These are phyloP conservation scores for Brachionus asplanchnoidis DNA, from an alignment of 1,140 invertebrate species.

Conservation along the genomic window DNA sequence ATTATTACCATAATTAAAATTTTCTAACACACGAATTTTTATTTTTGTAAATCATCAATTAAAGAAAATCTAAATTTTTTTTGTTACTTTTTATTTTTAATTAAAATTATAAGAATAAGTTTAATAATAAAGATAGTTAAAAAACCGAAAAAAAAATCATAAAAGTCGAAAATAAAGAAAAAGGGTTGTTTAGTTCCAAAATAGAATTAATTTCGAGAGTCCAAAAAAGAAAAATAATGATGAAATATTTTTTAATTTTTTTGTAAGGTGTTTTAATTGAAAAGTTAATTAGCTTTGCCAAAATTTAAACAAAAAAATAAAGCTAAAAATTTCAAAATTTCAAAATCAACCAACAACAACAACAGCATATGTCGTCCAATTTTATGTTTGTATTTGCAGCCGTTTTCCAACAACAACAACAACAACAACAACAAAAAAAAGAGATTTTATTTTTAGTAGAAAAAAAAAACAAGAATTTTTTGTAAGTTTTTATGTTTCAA, in stretches of 20 bases:
- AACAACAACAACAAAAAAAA: background rate
- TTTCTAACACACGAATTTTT: background rate
- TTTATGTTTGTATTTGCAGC: background rate
- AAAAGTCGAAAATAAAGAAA: constrained; percentile 11
- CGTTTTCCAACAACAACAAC: background rate
- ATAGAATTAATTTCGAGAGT: background rate
- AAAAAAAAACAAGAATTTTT: constrained; percentile 16
- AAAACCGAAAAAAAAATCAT: constrained; percentile 2
- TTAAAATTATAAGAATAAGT: constrained; percentile 26
- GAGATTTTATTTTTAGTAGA: background rate
- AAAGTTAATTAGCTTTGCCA: constrained; percentile 9
- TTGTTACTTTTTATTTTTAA: constrained; percentile 31
- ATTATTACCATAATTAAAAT: too few relatives aligned
- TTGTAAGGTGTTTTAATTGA: background rate
- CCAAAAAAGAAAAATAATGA: background rate
- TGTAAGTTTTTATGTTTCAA: background rate
- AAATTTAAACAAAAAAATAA: background rate
- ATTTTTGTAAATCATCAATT: background rate
- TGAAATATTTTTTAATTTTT: background rate
- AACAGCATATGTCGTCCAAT: constrained; percentile 10
- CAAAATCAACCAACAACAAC: background rate
- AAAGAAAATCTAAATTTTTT: background rate
- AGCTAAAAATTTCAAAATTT: background rate
- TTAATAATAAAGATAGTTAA: background rate
- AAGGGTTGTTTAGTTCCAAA: background rate